Conservation (phyloP, 2,113 vertebrate genomes). For the Entomyzon cyanotis region DNA sequence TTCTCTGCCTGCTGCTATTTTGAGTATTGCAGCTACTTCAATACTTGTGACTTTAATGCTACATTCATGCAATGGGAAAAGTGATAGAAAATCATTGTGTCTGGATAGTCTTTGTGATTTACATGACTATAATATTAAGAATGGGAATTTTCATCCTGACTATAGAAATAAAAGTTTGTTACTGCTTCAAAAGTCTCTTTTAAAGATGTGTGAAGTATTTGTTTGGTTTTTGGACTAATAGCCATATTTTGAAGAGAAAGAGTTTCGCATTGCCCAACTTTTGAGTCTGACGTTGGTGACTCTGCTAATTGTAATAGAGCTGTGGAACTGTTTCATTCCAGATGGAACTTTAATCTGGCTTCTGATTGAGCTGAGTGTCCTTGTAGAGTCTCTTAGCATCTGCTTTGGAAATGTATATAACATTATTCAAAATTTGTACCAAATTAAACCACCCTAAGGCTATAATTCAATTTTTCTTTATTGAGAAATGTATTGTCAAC, state of each 20-base stretch:
- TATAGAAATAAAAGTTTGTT: neutral
- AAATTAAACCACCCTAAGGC: constrained; percentile 78
- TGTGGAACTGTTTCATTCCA: constrained; percentile 71
- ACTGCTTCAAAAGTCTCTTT: neutral
- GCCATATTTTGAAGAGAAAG: constrained; percentile 21
- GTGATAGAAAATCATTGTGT: neutral
- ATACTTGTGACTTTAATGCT: neutral
- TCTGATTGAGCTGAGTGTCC: constrained; percentile 77
- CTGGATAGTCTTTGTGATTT: neutral
- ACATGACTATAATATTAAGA: neutral
- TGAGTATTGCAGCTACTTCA: neutral
- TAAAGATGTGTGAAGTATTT: neutral
- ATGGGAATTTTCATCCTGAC: neutral
- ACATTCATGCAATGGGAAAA: neutral
- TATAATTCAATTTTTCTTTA: constrained; percentile 78
- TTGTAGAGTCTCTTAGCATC: constrained; percentile 80
- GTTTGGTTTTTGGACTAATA: neutral
- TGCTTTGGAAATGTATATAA: constrained; percentile 79
- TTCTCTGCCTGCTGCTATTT: neutral
- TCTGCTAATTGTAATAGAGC: constrained; percentile 75
- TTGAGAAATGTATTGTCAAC: constrained; percentile 75
- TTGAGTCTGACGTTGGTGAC: constrained; percentile 69
- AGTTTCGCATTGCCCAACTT: constrained; percentile 18
- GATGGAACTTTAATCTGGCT: constrained; percentile 81
- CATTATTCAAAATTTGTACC: constrained; percentile 82